Base-by-base conservation (phyloP, 2,113 vertebrate genomes). In the Turdus rufiventris region DNA sequence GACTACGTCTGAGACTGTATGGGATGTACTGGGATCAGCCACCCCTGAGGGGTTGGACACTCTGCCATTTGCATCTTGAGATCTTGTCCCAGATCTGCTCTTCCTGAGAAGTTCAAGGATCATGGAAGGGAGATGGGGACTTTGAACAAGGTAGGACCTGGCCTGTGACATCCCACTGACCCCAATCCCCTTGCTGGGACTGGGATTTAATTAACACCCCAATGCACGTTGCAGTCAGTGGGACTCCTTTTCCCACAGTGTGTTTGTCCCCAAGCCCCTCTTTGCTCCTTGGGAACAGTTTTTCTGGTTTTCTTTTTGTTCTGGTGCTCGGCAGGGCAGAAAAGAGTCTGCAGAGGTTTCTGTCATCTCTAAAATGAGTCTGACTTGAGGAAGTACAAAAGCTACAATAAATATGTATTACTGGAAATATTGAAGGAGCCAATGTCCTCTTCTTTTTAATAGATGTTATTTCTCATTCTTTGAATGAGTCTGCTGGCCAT, bases 401-500 rank as follows among this genome's bases (percentile, higher is more conserved):
- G n/a, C 73, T 66, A 26, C 60, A 85, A 77, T 87, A 78, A 96
- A 87, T 89, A 75, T 50, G 63, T 72, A 68, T 93, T 62, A 65
- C 58, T 88, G 82, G 56, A 90, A 85, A 89, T 89, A 88, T 57
- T 80, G 78, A 70, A 88, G 91, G 88, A 90, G 70, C 53, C 74
- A 57, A 45, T 70, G 51, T 71, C n/a, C 38, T n/a, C 17, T 77
- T 48, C 66, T 77, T 72, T 78, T 78, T 80, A 93, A 93, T 45
- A 88, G 85, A 48, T 38, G 28, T 48, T 90, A 78, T 92, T 95
- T 85, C 88, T 95, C 67, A 74, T 90, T 87, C 73, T 92, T 74
- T 81, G 79, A 88, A 71, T 48, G n/a, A 82, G 70, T 90, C 66
- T 9, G 5, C 51, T 9, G 28, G 74, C 2, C 8, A 70, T 57